Base-by-base conservation (phyloP, 2,113 vertebrate species). In the Bolborhynchus lineola region DNA sequence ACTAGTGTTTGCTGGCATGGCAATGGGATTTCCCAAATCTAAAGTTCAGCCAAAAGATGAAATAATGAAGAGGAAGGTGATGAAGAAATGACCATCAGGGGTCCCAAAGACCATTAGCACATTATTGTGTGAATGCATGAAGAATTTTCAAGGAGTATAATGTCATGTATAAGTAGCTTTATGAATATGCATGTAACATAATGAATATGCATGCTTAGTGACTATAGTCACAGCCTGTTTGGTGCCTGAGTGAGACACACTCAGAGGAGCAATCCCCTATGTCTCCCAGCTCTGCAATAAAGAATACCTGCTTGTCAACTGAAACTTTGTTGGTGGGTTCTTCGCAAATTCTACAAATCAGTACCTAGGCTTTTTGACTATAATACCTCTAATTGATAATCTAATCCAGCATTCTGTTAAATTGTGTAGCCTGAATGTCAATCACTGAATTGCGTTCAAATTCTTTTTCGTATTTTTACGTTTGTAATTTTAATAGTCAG, bases 341-440 rank as follows among this genome's bases (percentile, higher is more conserved):
- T n/a, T 21, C n/a, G 33, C 8, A 8, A 57, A 19, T n/a, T 57
- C 31, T 57, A n/a, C 31, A 8, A 57, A 57, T n/a, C 31, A n/a
- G 31, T 72, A 67, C 76, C 80, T 81, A 63, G 49, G 60, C 69
- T 93, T 94, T 83, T 44, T 75, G 46, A 25, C 60, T 83, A 42
- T 42, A 90, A 96, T 95, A 74, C 29, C 8, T 87, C 81, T 74
- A 39, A 42, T 50, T 71, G 82, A 39, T 86, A 93, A 96, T 89
- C 50, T 77, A 25, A 69, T 89, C 63, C 57, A 65, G 59, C 41
- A 46, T 63, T 67, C 64, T 95, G 67, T 69, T 87, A 76, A 91
- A 89, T 67, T 1, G 3, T 63, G 31, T 55, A 74, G 53, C 7
- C 21, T 80, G 41, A 88, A 74, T 86, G 63, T 18, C 37, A 67